phyloP scores from a whole-genome alignment of 2,113 vertebrate species.

The Oxyura jamaicensis region DNA sequence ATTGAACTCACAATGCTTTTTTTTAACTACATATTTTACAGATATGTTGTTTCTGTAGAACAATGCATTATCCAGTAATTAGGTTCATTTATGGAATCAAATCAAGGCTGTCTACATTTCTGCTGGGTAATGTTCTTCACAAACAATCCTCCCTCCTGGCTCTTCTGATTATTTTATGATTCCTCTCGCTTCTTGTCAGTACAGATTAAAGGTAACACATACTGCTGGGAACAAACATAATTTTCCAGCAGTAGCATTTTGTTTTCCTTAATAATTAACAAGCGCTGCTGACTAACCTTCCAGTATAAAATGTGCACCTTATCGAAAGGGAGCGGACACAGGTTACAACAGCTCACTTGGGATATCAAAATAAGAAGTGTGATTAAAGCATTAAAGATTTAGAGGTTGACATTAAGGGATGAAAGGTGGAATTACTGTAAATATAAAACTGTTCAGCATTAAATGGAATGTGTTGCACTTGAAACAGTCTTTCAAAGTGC shows the following conservation, averaged over 20 bases:
- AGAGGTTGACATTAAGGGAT: slow-evolving; percentile 76
- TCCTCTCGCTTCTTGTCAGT: slow-evolving; percentile 75
- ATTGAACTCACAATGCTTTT: neutral
- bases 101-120: slow-evolving; percentile 71
- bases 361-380: slow-evolving; percentile 75
- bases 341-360: slow-evolving; percentile 68
- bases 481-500: slow-evolving; percentile 77
- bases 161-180: slow-evolving; percentile 73
- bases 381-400: slow-evolving; percentile 84
- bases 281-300: slow-evolving; percentile 73
- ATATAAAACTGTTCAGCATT: slow-evolving; percentile 79
- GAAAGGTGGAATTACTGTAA: slow-evolving; percentile 84
- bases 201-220: slow-evolving; percentile 77
- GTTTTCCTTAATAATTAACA: slow-evolving; percentile 85
- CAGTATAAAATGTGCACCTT: slow-evolving; percentile 68
- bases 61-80: slow-evolving; percentile 54
- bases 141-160: slow-evolving; percentile 63
- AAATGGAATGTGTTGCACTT: slow-evolving; percentile 77
- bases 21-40: neutral
- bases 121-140: slow-evolving; percentile 62
- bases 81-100: slow-evolving; percentile 65
- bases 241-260: slow-evolving; percentile 79
- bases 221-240: slow-evolving; percentile 78
- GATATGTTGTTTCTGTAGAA: slow-evolving; percentile 21
- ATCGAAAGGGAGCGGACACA: slow-evolving; percentile 56